phyloP scores from a whole-genome alignment of 64 coral and sea anemone species.

The Exaiptasia diaphana region DNA sequence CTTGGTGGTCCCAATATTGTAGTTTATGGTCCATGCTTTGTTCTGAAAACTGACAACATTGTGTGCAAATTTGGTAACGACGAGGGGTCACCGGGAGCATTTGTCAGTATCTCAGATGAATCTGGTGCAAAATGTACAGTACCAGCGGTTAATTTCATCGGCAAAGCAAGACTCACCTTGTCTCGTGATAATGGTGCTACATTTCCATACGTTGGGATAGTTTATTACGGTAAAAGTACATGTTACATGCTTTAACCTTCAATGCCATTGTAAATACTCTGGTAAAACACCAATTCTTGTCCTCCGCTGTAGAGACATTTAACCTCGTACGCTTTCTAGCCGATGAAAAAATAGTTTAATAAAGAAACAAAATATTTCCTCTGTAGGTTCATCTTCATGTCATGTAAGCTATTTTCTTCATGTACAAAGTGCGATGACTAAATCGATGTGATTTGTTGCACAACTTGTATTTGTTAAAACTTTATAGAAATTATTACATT shows the following conservation, averaged over 20 bases:
- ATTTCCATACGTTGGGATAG: constrained; percentile 14
- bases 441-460: too few species aligned
- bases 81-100: background rate
- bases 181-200: constrained; percentile 13
- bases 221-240: constrained; percentile 36
- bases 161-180: constrained; percentile 16
- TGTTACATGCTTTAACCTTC: background rate
- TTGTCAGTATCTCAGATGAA: background rate
- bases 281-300: too few species aligned
- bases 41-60: constrained; percentile 22
- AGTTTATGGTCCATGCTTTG: constrained; percentile 43
- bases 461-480: too few species aligned
- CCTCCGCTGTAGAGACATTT: too few species aligned
- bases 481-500: too few species aligned
- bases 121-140: constrained; percentile 19
- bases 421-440: too few species aligned
- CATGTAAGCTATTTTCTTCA: too few species aligned
- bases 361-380: too few species aligned
- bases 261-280: too few species aligned
- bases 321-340: too few species aligned
- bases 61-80: constrained; percentile 30
- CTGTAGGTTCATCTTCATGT: too few species aligned
- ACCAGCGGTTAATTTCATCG: constrained; percentile 2
- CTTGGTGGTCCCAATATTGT: constrained; percentile 42
- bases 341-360: too few species aligned